phyloP scores from a whole-genome alignment of 2,888 invertebrate species.

The Cabera pusaria region DNA sequence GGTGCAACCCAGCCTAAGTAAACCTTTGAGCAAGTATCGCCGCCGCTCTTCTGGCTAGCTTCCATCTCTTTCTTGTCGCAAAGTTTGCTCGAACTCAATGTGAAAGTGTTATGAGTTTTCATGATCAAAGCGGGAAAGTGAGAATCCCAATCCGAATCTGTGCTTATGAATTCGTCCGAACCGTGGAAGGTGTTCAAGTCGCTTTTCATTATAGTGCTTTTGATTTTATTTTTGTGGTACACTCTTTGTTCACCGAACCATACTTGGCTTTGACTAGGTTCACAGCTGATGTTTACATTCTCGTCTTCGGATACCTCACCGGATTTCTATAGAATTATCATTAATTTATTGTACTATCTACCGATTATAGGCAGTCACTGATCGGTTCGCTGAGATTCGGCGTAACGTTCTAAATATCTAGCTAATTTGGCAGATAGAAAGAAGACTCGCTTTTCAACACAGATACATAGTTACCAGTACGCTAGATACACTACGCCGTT shows the following conservation, averaged over 20 bases:
- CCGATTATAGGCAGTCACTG: too few species aligned
- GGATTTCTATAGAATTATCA: conserved; percentile 47
- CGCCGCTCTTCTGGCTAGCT: conserved; percentile 67
- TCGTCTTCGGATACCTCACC: conserved; percentile 74
- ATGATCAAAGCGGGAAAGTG: conserved; percentile 71
- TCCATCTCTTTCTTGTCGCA: conserved; percentile 64
- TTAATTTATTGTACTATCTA: conserved; percentile 20
- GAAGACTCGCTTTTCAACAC: too few species aligned
- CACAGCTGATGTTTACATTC: conserved; percentile 49
- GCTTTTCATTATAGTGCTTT: conserved; percentile 40
- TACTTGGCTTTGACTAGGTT: conserved; percentile 48
- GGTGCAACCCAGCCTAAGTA: too few species aligned
- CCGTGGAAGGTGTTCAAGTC: conserved; percentile 55
- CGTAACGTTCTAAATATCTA: too few species aligned
- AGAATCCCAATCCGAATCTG: conserved; percentile 72
- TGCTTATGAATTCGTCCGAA: conserved; percentile 67
- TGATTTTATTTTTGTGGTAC: conserved; percentile 67
- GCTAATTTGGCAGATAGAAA: too few species aligned
- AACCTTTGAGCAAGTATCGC: conserved; percentile 70
- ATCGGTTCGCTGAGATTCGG: too few species aligned
- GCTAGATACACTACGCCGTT: too few species aligned
- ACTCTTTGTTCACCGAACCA: conserved; percentile 71
- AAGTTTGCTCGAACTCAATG: conserved; percentile 63
- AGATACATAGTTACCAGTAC: too few species aligned
- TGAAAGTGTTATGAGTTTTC: conserved; percentile 75